Percentiles rank a stretch among this genome's conserved stretches.
These are phyloP conservation scores for Anthopleura sola DNA, from an alignment of 64 coral and sea anemone genomes.

Conservation along the genomic window DNA sequence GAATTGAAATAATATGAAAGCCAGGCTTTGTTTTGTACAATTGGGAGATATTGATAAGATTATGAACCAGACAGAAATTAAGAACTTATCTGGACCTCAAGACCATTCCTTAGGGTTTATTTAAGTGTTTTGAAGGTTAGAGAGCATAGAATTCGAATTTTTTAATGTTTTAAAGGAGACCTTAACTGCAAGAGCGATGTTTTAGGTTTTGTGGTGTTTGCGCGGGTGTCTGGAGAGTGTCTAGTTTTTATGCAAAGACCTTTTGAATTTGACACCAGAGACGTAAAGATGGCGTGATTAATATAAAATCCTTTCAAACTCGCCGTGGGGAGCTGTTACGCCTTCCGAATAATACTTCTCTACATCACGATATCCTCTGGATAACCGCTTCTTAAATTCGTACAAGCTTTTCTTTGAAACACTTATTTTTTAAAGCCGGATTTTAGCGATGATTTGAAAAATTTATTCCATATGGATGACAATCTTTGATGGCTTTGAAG, in stretches of 20 bases:
- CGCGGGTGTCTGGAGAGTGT: neutral
- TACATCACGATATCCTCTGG: neutral
- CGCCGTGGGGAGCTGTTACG: neutral
- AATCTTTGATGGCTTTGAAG: no score
- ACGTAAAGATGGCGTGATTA: neutral
- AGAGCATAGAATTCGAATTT: neutral
- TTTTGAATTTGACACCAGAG: neutral
- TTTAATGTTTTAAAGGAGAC: neutral
- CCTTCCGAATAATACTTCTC: neutral
- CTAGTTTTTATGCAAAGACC: slow-evolving; percentile 26
- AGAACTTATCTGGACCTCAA: neutral
- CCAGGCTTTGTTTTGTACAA: neutral
- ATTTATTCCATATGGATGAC: no score
- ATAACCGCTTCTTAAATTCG: neutral
- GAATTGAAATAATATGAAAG: neutral
- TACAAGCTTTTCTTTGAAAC: no score
- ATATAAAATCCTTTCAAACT: neutral
- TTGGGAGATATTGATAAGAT: neutral
- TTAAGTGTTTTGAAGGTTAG: neutral
- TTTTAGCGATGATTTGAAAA: no score
- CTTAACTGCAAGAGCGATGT: neutral
- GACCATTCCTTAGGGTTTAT: neutral
- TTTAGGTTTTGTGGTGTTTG: slow-evolving; percentile 14
- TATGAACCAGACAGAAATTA: neutral
- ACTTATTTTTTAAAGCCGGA: no score